A percentile compares a stretch with the other conserved stretches of the same genome.
These are phyloP conservation scores for Neelides sp. DNA, from an alignment of 1,140 invertebrate genomes.

Conservation along the genomic window DNA sequence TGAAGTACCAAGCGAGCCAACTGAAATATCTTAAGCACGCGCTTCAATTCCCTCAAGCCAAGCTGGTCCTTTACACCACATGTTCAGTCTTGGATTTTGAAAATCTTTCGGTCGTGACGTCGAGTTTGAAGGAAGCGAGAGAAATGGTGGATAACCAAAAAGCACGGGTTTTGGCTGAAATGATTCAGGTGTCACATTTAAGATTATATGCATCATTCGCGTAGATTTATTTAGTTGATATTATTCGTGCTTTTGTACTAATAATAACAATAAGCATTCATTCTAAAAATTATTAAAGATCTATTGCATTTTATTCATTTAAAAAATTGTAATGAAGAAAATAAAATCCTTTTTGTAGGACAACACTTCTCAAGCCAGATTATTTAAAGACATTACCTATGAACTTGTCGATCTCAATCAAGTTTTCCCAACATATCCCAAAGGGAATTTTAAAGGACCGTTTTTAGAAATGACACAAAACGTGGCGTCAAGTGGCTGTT, in stretches of 20 bases:
- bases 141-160: slow-evolving; percentile 4
- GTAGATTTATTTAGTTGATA: background rate
- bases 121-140: background rate
- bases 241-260: background rate
- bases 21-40: slow-evolving; percentile 18
- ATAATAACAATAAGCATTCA: background rate
- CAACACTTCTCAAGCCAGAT: background rate
- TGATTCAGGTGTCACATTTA: background rate
- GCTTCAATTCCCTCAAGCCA: slow-evolving; percentile 13
- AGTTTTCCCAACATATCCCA: slow-evolving; percentile 12
- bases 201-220: background rate
- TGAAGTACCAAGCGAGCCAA: slow-evolving; percentile 5
- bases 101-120: slow-evolving; percentile 16
- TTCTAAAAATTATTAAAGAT: background rate
- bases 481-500: slow-evolving; percentile 17
- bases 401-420: slow-evolving; percentile 11
- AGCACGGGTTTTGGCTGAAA: background rate
- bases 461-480: slow-evolving; percentile 18
- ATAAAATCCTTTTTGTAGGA: too few relatives aligned
- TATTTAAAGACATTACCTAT: slow-evolving; percentile 11
- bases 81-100: slow-evolving; percentile 17
- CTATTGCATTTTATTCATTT: background rate
- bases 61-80: slow-evolving; percentile 22
- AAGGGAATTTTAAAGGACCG: slow-evolving; percentile 2
- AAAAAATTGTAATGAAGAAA: background rate